Evolutionary conservation across 2,888 invertebrate species (phyloP), one percentile per base, ranked within the genome.

Genomic region (Chrysolina oricalcia): DNA sequence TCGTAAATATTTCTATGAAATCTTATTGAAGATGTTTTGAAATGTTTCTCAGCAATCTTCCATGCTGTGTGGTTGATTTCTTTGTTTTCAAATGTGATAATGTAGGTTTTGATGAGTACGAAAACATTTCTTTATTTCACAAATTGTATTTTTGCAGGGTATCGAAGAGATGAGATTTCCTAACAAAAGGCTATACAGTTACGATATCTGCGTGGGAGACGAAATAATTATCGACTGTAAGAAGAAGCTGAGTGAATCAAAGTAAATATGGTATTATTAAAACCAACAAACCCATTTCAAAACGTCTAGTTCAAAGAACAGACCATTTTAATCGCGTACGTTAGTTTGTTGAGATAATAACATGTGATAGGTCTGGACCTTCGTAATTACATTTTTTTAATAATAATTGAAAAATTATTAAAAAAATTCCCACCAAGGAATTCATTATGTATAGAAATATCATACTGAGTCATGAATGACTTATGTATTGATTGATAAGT

Each of bases 151-250:
- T 77, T 86, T 91, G 27, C 90, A 93, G 91, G 96, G 96, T 21
- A 95, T 96, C 0, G 97, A 97, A 87, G 96, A 96, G 88, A 96
- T 98, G 95, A 93, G 93, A 82, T 97, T 93, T 85, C 96, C 96
- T 2, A 94, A 94, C 83, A 97, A 97, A 87, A 95, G 95, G 87
- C 91, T 98, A 23, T 97, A 97, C 88, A 96, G 96, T 76, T 97
- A 97, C 89, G 97, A 97, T 89, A 95, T 97, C 77, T 91, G 94
- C 80, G 94, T 95, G 75, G 97, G 97, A 13, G 97, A 97, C 88
- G 96, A 97, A 89, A 97, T 97, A 84, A 95, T 97, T 80, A 94
- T 97, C 77, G 96, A 97, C 87, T 93, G 93, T 77, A 96, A 96
- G 69, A 76, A 70, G 56, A 76, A 76, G 67, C 70, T 70, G 10